Percentiles rank a stretch among this genome's conserved stretches.
Conservation (phyloP, 92 coral and sea anemone genomes). For the Zoanthus gigantus region DNA sequence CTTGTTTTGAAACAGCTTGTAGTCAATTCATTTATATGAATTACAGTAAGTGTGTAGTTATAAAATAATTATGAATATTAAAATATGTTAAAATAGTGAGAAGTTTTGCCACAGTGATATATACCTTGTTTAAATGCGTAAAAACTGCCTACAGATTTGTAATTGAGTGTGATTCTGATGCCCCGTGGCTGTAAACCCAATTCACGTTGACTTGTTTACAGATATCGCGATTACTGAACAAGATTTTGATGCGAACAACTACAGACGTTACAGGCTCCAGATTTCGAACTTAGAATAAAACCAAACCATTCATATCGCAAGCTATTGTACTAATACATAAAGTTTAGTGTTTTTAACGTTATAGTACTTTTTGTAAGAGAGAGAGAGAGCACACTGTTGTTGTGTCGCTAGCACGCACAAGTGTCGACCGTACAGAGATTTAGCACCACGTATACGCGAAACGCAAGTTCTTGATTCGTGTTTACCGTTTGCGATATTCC, state of each 20-base stretch:
- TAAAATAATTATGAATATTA: background rate
- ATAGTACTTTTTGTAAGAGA: too few species aligned
- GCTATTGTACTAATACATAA: too few species aligned
- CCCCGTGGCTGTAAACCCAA: background rate
- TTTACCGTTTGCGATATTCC: too few species aligned
- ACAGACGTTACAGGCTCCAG: background rate
- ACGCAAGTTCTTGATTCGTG: too few species aligned
- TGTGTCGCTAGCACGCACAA: too few species aligned
- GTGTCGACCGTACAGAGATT: too few species aligned
- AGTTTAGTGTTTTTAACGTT: too few species aligned
- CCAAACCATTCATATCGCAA: background rate
- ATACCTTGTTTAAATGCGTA: background rate
- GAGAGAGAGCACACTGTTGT: too few species aligned
- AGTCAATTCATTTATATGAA: background rate
- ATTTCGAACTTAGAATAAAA: background rate
- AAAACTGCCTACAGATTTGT: background rate
- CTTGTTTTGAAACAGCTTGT: background rate
- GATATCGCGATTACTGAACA: background rate
- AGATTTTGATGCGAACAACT: background rate
- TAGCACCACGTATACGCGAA: too few species aligned
- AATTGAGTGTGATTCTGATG: background rate
- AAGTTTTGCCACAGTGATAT: background rate
- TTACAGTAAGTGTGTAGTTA: background rate
- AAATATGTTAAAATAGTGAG: constrained; percentile 1
- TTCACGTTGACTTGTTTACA: background rate